Percentiles rank a stretch among this genome's conserved stretches.
phyloP scores from a whole-genome alignment of 2,888 invertebrate genomes.

The Ectemnius cavifrons region DNA sequence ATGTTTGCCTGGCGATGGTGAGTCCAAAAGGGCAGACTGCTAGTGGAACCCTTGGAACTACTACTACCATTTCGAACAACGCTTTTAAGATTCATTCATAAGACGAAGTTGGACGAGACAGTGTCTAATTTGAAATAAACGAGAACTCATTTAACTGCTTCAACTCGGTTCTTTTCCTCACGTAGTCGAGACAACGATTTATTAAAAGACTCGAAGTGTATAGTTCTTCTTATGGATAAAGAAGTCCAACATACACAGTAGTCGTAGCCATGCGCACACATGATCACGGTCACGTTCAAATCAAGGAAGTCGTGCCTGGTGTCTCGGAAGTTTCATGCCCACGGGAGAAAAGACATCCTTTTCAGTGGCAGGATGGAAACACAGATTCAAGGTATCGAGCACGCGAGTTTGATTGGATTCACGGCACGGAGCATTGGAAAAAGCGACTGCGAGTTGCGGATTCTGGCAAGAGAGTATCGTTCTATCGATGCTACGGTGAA shows the following conservation, averaged over 20 bases:
- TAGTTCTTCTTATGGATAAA: background rate
- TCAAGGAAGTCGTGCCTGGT: background rate
- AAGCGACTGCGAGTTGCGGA: constrained; percentile 17
- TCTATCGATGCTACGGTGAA: constrained; percentile 3
- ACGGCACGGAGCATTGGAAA: constrained; percentile 18
- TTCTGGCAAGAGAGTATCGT: constrained; percentile 7
- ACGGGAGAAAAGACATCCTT: constrained; percentile 8
- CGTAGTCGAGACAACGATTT: constrained; percentile 10
- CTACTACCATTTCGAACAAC: constrained; percentile 56
- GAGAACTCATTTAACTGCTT: constrained; percentile 40
- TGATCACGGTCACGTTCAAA: background rate
- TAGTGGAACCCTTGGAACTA: background rate
- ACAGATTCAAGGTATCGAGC: constrained; percentile 27
- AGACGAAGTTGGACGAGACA: constrained; percentile 46
- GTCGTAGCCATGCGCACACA: too few relatives aligned
- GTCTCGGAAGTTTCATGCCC: constrained; percentile 16
- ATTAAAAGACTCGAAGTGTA: constrained; percentile 26
- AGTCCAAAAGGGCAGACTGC: constrained; percentile 33
- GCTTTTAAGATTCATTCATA: constrained; percentile 68
- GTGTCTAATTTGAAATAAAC: constrained; percentile 64
- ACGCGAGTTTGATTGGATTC: constrained; percentile 50
- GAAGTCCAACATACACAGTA: background rate
- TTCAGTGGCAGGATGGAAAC: constrained; percentile 8
- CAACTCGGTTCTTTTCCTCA: background rate
- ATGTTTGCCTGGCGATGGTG: constrained; percentile 67